Evolutionary conservation across 2,888 invertebrate genomes (phyloP).

Genomic region (Morpho achilles): DNA sequence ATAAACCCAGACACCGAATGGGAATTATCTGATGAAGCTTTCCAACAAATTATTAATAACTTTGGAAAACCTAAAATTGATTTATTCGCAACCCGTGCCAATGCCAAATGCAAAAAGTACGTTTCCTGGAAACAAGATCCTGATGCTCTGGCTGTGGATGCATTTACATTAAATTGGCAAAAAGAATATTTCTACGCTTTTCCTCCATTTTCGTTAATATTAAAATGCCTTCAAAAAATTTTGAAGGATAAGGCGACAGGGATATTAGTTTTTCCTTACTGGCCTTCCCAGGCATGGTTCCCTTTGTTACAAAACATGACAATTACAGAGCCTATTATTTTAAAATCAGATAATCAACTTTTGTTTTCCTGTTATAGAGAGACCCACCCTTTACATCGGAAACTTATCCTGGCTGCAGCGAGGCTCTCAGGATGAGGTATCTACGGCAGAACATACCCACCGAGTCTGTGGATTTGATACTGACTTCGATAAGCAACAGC

Average conservation of each 20-base stretch:
- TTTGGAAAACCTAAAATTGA: conserved; percentile 24
- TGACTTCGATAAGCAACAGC: conserved; percentile 18
- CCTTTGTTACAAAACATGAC: neutral
- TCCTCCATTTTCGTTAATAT: conserved; percentile 18
- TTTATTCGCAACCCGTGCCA: conserved; percentile 20
- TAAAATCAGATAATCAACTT: neutral
- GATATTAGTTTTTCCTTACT: neutral
- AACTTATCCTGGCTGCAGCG: conserved; percentile 27
- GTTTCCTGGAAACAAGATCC: conserved; percentile 24
- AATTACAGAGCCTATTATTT: neutral
- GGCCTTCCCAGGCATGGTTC: conserved; percentile 3
- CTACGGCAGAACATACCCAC: neutral
- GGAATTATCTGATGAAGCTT: conserved; percentile 13
- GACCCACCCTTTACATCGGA: conserved; percentile 9
- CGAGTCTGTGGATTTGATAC: conserved; percentile 13
- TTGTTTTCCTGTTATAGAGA: conserved; percentile 4
- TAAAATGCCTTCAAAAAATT: neutral
- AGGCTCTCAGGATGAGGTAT: conserved; percentile 20
- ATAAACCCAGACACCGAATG: conserved; percentile 21
- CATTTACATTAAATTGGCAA: conserved; percentile 24
- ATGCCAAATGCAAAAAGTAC: conserved; percentile 26
- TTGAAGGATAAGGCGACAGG: neutral
- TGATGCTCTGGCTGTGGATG: neutral
- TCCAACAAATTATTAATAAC: conserved; percentile 2
- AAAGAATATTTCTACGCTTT: conserved; percentile 22